Base-by-base conservation (phyloP, 1,140 invertebrate genomes). In the Trachelipus rathkii region DNA sequence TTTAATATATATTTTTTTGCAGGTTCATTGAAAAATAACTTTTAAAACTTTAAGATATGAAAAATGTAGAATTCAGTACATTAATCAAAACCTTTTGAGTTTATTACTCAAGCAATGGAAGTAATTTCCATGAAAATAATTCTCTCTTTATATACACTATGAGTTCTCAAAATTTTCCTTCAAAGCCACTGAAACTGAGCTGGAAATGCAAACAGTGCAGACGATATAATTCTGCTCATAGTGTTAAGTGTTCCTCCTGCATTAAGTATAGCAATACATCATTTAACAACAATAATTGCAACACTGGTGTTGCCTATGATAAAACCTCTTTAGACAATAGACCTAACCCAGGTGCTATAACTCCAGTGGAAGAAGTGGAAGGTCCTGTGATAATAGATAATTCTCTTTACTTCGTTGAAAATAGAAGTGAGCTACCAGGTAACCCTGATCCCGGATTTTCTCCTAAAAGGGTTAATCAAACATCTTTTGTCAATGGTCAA, bases 161-260 rank as follows among this genome's bases (percentile, higher is more conserved):
- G 50, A 60, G 50, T 60, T 60, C 50, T 60, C 50, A 19, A 13
- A 60, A 19, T 19, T 15, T 60, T 60, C 1, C 19, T 60, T 13
- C 50, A 13, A 60, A 60, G 50, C 50, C 50, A 60, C 50, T 60
- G 23, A 68, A 71, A 10, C 23, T 76, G 15, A 76, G 74, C 44
- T 76, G 74, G 74, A 76, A 76, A 66, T 76, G 74, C 69, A 76
- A 70, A 33, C 69, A 71, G 45, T 76, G 74, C 70, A 50, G 74
- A 19, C 74, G 70, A 21, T 76, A 76, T 33, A 76, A 76, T 45
- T 76, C 74, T 13, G 44, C 67, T 15, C 74, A 76, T 44, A 76
- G 74, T 21, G 69, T 44, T 24, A n/a, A 71, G 19, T 76, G 74
- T 71, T 76, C 74, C 6, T 76, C 68, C 3, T 76, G 74, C 46